Conservation (phyloP, 2,113 vertebrate genomes). For the Promerops cafer region DNA sequence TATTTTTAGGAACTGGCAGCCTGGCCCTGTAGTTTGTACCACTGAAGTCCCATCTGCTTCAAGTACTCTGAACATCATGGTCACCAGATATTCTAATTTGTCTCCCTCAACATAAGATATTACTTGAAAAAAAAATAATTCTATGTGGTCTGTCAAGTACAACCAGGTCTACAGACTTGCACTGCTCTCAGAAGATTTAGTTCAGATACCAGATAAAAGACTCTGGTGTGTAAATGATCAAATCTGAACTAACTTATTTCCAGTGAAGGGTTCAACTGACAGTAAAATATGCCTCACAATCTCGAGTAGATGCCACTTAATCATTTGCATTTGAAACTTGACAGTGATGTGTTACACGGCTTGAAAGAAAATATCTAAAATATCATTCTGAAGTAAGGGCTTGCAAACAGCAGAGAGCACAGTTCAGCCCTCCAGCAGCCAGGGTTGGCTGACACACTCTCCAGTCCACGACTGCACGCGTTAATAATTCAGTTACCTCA, state of each 20-base stretch:
- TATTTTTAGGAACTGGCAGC: background rate
- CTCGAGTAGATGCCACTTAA: background rate
- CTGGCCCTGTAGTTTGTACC: background rate
- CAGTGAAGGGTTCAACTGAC: background rate
- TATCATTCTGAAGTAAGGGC: background rate
- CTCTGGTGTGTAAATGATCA: background rate
- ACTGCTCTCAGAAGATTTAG: background rate
- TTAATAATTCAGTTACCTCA: background rate
- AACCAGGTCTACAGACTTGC: background rate
- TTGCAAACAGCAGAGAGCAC: background rate
- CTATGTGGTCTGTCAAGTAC: background rate
- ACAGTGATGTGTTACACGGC: background rate
- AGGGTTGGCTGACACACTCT: background rate
- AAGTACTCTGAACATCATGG: background rate
- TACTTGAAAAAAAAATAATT: background rate
- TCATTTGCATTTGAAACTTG: background rate
- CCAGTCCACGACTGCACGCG: background rate
- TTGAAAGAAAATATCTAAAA: background rate
- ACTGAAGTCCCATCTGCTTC: background rate
- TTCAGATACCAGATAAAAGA: background rate
- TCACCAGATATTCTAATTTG: background rate
- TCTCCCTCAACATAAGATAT: background rate
- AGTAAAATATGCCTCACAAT: background rate
- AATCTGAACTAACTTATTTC: background rate
- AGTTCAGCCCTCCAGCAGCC: background rate